Conservation (phyloP, 2,888 invertebrate genomes). For the Rhabditoides inermis region DNA sequence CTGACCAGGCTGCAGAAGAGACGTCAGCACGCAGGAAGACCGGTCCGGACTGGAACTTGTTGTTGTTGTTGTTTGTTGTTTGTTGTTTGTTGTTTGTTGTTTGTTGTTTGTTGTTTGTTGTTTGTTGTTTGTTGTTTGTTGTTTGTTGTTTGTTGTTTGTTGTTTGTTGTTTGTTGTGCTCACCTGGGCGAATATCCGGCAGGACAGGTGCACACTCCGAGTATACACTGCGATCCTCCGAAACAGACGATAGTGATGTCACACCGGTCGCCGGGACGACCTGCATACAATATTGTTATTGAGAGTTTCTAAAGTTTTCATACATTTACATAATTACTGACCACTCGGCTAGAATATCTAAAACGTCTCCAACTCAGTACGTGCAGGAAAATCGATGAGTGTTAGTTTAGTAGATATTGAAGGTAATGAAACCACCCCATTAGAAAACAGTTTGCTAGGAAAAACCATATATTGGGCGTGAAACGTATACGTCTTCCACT, state of each 20-base stretch:
- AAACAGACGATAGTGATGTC: conserved; percentile 36
- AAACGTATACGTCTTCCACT: no score
- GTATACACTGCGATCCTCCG: conserved; percentile 46
- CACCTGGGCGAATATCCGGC: conserved; percentile 38
- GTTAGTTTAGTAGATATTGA: no score
- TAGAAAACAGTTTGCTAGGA: no score
- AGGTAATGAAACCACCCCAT: background rate
- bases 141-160: no score
- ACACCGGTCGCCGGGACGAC: conserved; percentile 42
- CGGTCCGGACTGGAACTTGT: conserved; percentile 22
- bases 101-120: no score
- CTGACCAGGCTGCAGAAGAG: conserved; percentile 8
- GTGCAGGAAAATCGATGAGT: background rate
- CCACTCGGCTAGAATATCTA: no score
- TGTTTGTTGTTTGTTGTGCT: background rate
- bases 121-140: no score
- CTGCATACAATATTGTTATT: conserved; percentile 5
- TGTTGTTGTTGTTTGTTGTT: no score
- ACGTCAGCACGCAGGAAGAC: conserved; percentile 20
- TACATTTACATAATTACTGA: background rate
- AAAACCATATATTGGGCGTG: no score
- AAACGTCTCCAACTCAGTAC: background rate
- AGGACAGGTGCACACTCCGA: conserved; percentile 47
- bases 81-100: no score
- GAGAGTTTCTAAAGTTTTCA: background rate